phyloP scores from a whole-genome alignment of 2,888 invertebrate genomes.

The Diachrysia chrysitis region DNA sequence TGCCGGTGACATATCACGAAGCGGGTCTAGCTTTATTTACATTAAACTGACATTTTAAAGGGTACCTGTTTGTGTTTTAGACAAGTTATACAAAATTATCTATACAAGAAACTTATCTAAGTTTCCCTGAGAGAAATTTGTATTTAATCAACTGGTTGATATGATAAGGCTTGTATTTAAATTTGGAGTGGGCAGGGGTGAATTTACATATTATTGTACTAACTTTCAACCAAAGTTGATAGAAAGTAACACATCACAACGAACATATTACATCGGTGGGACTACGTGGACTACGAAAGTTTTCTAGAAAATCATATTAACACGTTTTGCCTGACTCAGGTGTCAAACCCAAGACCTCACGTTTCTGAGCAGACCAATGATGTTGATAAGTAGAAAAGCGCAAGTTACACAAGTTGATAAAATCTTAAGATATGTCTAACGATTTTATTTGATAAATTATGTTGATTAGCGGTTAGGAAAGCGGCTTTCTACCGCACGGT shows the following conservation, averaged over 20 bases:
- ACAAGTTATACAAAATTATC: background rate
- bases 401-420: background rate
- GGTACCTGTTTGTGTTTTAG: background rate
- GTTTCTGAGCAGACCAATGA: background rate
- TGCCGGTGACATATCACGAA: conserved; percentile 47
- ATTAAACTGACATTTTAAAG: conserved; percentile 35
- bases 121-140: background rate
- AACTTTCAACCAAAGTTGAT: background rate
- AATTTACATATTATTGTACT: background rate
- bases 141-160: background rate
- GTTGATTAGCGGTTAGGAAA: conserved; percentile 5
- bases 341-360: conserved; percentile 1
- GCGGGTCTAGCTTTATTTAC: conserved; percentile 25
- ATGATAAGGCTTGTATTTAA: background rate
- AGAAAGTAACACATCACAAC: background rate
- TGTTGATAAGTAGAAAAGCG: background rate
- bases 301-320: background rate
- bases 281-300: background rate
- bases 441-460: conserved; percentile 6
- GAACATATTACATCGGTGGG: background rate
- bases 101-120: no score
- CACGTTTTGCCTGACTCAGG: background rate
- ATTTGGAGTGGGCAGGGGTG: background rate
- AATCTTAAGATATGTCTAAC: conserved; percentile 7
- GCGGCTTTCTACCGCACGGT: background rate